Evolutionary conservation across 2,113 vertebrate genomes (phyloP).

Genomic region (Columbina picui): DNA sequence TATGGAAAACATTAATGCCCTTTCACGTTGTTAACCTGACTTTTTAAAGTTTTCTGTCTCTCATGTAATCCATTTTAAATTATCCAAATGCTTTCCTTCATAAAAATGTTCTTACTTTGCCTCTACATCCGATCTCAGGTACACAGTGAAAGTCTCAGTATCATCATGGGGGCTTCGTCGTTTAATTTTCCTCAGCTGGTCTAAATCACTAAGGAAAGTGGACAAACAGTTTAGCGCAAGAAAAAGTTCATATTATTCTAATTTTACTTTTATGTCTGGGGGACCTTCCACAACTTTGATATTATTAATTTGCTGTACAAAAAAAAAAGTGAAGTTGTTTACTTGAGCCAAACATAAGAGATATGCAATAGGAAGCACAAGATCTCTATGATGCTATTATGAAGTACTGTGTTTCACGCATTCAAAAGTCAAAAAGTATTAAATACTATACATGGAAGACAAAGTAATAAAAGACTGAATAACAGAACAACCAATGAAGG

Average conservation of each 20-base stretch:
- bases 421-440: neutral
- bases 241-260: neutral
- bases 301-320: neutral
- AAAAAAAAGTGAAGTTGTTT: neutral
- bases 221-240: neutral
- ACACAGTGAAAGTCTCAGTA: slow-evolving; percentile 95
- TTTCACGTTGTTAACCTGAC: neutral
- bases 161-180: slow-evolving; percentile 95
- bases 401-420: neutral
- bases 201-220: slow-evolving; percentile 85
- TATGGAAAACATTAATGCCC: neutral
- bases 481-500: neutral
- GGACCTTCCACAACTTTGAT: neutral
- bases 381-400: neutral
- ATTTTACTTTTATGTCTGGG: neutral
- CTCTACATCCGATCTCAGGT: slow-evolving; percentile 93
- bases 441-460: neutral
- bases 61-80: neutral
- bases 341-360: neutral
- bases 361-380: neutral
- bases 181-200: slow-evolving; percentile 92
- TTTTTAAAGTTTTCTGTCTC: neutral
- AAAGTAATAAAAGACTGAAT: neutral
- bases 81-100: neutral
- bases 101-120: slow-evolving; percentile 85